Conservation (phyloP, 2,888 invertebrate genomes). For the Synergus itoensis region DNA sequence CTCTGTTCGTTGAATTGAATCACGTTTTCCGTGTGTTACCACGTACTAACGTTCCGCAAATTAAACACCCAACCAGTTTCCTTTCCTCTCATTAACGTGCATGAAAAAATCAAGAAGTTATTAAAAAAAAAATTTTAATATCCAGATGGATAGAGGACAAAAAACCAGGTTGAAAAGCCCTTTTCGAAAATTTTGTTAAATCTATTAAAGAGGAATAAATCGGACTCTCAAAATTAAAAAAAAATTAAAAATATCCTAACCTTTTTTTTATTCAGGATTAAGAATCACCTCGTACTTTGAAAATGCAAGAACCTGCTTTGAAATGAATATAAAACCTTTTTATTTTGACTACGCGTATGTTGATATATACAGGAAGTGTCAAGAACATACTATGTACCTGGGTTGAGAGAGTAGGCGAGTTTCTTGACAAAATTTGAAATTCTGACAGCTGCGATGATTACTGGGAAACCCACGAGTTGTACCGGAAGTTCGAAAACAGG, state of each 20-base stretch:
- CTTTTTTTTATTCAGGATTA: too few species aligned
- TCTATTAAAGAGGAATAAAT: too few species aligned
- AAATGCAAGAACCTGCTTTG: too few species aligned
- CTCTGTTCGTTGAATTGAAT: slow-evolving; percentile 50
- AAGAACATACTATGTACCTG: slow-evolving; percentile 80
- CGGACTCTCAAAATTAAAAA: too few species aligned
- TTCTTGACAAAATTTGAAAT: slow-evolving; percentile 91
- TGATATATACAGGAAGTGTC: too few species aligned
- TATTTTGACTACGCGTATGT: too few species aligned
- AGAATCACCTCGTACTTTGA: too few species aligned
- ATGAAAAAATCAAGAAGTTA: background rate
- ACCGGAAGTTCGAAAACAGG: slow-evolving; percentile 88
- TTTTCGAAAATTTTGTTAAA: too few species aligned
- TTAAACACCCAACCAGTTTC: slow-evolving; percentile 31
- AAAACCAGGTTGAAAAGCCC: too few species aligned
- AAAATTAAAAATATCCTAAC: too few species aligned
- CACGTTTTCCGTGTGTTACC: slow-evolving; percentile 45
- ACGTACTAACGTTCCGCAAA: slow-evolving; percentile 44
- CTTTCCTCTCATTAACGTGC: background rate
- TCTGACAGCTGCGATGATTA: slow-evolving; percentile 88
- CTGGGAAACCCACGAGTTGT: slow-evolving; percentile 91
- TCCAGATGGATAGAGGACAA: too few species aligned
- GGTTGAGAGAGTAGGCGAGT: slow-evolving; percentile 88
- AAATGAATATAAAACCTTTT: too few species aligned
- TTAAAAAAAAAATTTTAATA: background rate